These are phyloP conservation scores for Dicentrarchus labrax DNA, from an alignment of 2,113 vertebrate genomes.

Conservation along the genomic window DNA sequence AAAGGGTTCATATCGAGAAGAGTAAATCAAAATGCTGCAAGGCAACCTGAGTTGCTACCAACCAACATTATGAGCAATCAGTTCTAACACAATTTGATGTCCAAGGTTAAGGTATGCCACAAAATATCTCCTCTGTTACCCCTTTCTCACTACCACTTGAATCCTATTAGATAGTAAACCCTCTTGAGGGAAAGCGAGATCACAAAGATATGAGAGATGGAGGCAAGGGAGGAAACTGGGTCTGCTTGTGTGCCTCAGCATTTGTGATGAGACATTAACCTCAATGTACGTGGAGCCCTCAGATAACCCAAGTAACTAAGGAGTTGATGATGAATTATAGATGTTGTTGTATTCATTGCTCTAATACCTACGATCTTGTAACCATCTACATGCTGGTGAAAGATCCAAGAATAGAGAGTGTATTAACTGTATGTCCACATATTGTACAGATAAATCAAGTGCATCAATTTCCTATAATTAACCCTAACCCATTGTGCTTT, in stretches of 20 bases:
- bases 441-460: neutral
- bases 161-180: conserved; percentile 34
- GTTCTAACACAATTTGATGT: conserved; percentile 8
- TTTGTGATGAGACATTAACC: conserved; percentile 59
- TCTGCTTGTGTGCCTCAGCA: conserved; percentile 41
- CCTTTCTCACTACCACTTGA: conserved; percentile 13
- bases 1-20: neutral
- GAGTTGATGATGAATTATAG: conserved; percentile 19
- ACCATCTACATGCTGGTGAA: neutral
- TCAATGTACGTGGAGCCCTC: conserved; percentile 9
- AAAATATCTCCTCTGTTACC: conserved; percentile 17
- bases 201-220: conserved; percentile 32
- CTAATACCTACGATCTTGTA: neutral
- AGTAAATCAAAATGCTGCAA: neutral
- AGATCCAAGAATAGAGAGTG: neutral
- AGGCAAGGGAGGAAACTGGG: conserved; percentile 20
- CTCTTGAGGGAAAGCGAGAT: conserved; percentile 53
- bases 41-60: neutral
- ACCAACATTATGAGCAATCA: neutral
- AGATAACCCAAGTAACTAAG: conserved; percentile 19
- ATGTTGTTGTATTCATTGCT: neutral
- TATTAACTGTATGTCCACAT: neutral
- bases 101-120: conserved; percentile 19
- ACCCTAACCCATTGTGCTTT: too few species aligned
- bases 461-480: neutral